These are phyloP conservation scores for Cancer borealis DNA, from an alignment of 2,888 invertebrate genomes.

Conservation along the genomic window DNA sequence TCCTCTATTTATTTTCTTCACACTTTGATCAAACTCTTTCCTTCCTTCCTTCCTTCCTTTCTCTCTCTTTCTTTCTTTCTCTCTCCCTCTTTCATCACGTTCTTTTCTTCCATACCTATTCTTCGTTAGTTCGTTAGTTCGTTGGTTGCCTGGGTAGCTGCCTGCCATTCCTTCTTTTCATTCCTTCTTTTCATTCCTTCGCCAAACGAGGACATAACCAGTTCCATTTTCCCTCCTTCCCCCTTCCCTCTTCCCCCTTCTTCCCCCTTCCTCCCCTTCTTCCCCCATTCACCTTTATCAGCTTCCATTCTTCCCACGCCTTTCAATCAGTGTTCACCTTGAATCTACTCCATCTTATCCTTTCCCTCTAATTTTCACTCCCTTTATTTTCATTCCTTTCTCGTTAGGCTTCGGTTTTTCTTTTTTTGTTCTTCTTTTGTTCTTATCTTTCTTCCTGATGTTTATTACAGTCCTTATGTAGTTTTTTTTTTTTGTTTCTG, in stretches of 20 bases:
- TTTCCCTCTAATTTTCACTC: slow-evolving; percentile 1
- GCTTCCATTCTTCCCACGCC: slow-evolving; percentile 14
- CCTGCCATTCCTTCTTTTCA: not conserved
- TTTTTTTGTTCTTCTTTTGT: not conserved
- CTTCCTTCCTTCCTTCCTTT: not conserved
- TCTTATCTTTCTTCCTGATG: too few relatives aligned
- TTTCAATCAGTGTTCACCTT: not conserved
- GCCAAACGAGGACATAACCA: not conserved
- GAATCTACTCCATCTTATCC: slow-evolving; percentile 29
- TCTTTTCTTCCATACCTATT: not conserved
- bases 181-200: not conserved
- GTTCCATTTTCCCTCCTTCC: not conserved
- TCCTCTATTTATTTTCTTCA: not conserved
- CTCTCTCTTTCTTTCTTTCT: slow-evolving; percentile 1
- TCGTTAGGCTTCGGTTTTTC: not conserved
- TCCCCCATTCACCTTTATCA: not conserved
- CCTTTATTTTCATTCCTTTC: slow-evolving; percentile 24
- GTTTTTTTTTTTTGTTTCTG: not conserved
- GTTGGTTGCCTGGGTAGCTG: not conserved
- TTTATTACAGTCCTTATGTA: not conserved
- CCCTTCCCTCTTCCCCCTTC: not conserved
- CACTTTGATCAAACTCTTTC: not conserved
- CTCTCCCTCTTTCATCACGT: not conserved
- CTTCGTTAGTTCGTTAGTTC: not conserved
- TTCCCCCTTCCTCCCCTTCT: not conserved